Evolutionary conservation across 2,797 vertebrate genomes (phyloP), one percentile per base, ranked within the genome.

Genomic region (Pseudomugil gertrudae): DNA sequence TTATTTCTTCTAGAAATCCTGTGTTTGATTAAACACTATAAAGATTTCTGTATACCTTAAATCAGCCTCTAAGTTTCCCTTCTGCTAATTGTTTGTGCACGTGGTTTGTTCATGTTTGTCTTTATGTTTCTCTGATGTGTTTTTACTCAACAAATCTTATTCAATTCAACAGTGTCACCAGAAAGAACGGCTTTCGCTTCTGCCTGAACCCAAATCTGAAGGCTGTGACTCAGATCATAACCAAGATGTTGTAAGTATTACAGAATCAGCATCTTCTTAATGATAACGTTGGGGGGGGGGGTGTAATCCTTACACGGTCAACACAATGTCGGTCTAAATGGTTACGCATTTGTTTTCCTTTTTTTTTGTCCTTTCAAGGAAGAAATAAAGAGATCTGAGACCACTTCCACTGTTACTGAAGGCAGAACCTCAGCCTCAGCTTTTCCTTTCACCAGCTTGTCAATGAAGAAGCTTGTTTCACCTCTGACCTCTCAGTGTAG

Each of bases 161-260:
- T 11, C 11, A 3, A 78, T 67, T 66, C 57, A 30, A 72, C 85
- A 93, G 92, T 43, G 72, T 92, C 54, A 84, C 69, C 47, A 9
- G 17, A 4, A 70, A 51, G 7, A 59, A 1, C 0, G 77, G 84
- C 4, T 1, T 0, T 14, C 74, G 79, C n/a, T 89, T 57, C 14
- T 93, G 92, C 72, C 61, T 93, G 81, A 27, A 91, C 65, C 87
- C 87, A 0, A 10, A 63, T 0, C 0, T 61, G 30, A 55, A 1
- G 0, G 0, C 7, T 0, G 53, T 83, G 26, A 57, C 65, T 11
- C 63, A 0, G 0, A 1, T 88, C 3, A 1, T 92, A 35, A 0
- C 2, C 10, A 53, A 0, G 0, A 11, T 92, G 23, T n/a, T 82
- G 90, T 92, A 17, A 90, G 92, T 87, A 55, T n/a, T 36, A 38